Conservation (phyloP, 2,113 vertebrate genomes). For the Tonatia bakeri region DNA sequence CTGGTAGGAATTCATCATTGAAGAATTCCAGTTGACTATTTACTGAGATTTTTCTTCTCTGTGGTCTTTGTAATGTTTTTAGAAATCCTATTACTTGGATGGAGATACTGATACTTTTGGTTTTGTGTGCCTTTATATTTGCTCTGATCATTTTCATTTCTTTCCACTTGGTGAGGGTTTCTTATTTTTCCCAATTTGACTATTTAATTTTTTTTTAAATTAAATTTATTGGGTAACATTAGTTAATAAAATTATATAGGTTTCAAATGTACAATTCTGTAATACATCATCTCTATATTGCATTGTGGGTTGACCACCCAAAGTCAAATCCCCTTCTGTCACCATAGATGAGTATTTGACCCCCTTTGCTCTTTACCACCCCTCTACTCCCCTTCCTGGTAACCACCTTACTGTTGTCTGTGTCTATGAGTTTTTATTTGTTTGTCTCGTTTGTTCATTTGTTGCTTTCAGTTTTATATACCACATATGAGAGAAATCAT, state of each 20-base stretch:
- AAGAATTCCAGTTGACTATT: not conserved
- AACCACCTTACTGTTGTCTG: not conserved
- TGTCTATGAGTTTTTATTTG: not conserved
- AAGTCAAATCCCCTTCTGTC: not conserved
- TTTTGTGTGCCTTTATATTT: slow-evolving; percentile 30
- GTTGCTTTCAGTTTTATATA: not conserved
- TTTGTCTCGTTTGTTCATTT: not conserved
- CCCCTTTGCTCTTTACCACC: not conserved
- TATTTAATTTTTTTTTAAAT: not conserved
- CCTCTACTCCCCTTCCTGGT: not conserved
- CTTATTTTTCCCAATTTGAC: slow-evolving; percentile 26
- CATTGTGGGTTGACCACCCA: not conserved
- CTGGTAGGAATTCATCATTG: not conserved
- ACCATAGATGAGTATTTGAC: not conserved
- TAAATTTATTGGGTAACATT: not conserved
- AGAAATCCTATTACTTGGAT: slow-evolving; percentile 21
- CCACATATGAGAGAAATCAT: not conserved
- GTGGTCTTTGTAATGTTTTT: not conserved
- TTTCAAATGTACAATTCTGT: not conserved
- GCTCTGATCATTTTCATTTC: slow-evolving; percentile 38
- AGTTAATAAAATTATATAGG: not conserved
- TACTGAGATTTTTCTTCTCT: not conserved
- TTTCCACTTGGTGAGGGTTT: not conserved
- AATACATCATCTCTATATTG: not conserved
- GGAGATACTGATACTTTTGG: slow-evolving; percentile 11